phyloP scores from a whole-genome alignment of 2,797 vertebrate genomes.

The Euthynnus affinis region DNA sequence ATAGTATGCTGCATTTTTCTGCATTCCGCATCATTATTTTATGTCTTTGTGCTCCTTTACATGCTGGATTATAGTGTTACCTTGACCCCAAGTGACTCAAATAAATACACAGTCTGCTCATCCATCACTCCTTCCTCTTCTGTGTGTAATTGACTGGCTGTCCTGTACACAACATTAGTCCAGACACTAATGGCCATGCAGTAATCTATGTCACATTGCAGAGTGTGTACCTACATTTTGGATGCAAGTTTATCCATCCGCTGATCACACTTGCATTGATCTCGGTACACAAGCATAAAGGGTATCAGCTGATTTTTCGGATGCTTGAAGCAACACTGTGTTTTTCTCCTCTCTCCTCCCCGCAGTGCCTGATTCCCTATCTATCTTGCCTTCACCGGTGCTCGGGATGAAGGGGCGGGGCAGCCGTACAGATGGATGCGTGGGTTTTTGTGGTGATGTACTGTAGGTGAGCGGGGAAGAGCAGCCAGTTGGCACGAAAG shows the following conservation, averaged over 20 bases:
- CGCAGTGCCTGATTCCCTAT: neutral
- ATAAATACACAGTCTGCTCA: constrained; percentile 15
- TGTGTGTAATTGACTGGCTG: constrained; percentile 27
- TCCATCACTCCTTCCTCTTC: constrained; percentile 17
- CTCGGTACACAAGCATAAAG: constrained; percentile 40
- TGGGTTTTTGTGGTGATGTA: constrained; percentile 70
- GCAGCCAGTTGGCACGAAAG: constrained; percentile 69
- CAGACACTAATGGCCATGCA: constrained; percentile 33
- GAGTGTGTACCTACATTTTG: constrained; percentile 23
- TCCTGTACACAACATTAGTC: constrained; percentile 18
- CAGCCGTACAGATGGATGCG: constrained; percentile 68
- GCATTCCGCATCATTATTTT: constrained; percentile 7
- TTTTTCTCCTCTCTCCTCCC: constrained; percentile 12
- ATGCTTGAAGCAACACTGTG: constrained; percentile 1
- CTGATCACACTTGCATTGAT: constrained; percentile 56
- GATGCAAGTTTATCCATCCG: constrained; percentile 32
- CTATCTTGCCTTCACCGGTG: constrained; percentile 10
- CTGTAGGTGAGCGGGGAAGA: constrained; percentile 64
- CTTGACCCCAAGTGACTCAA: constrained; percentile 25
- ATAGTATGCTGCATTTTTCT: constrained; percentile 2
- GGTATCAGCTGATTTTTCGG: constrained; percentile 15
- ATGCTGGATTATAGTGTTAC: constrained; percentile 4
- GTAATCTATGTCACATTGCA: constrained; percentile 32
- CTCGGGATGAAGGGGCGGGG: constrained; percentile 57
- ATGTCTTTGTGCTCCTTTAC: neutral